These are phyloP conservation scores for Serrognathus titanus DNA, from an alignment of 2,888 invertebrate species.

Conservation along the genomic window DNA sequence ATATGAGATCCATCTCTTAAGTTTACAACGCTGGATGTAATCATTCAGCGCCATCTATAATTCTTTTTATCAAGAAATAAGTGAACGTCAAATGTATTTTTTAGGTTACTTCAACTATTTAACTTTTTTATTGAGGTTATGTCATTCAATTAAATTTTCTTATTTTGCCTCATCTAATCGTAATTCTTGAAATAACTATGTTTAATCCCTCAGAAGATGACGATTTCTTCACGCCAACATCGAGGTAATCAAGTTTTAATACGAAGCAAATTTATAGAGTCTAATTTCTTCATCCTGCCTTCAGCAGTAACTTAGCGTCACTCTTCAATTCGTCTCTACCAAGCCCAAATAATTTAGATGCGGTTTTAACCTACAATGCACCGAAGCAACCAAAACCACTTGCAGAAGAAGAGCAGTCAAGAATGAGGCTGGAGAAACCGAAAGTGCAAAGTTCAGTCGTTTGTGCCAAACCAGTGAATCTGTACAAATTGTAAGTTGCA, in stretches of 20 bases:
- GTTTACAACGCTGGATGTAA: too few relatives aligned
- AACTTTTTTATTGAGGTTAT: too few relatives aligned
- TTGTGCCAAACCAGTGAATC: constrained; percentile 33
- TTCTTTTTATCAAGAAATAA: too few relatives aligned
- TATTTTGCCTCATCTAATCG: too few relatives aligned
- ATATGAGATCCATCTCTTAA: too few relatives aligned
- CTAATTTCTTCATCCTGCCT: constrained; percentile 14
- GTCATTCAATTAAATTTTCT: too few relatives aligned
- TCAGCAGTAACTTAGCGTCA: constrained; percentile 35
- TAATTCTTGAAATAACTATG: constrained; percentile 19
- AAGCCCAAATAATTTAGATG: constrained; percentile 19
- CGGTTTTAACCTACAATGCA: constrained; percentile 34
- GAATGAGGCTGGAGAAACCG: constrained; percentile 14
- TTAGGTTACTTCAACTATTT: too few relatives aligned
- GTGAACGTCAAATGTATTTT: too few relatives aligned
- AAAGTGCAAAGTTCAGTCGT: constrained; percentile 30
- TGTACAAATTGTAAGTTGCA: constrained; percentile 36
- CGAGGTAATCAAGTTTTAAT: constrained; percentile 25
- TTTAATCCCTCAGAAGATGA: constrained; percentile 35
- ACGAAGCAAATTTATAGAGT: neutral
- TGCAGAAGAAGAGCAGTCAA: constrained; percentile 12
- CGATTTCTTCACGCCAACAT: constrained; percentile 31
- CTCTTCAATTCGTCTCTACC: constrained; percentile 28
- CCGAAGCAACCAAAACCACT: constrained; percentile 36
- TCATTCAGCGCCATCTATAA: too few relatives aligned